These are phyloP conservation scores for Crotalus tigris DNA, from an alignment of 2,113 vertebrate genomes.

Conservation along the genomic window DNA sequence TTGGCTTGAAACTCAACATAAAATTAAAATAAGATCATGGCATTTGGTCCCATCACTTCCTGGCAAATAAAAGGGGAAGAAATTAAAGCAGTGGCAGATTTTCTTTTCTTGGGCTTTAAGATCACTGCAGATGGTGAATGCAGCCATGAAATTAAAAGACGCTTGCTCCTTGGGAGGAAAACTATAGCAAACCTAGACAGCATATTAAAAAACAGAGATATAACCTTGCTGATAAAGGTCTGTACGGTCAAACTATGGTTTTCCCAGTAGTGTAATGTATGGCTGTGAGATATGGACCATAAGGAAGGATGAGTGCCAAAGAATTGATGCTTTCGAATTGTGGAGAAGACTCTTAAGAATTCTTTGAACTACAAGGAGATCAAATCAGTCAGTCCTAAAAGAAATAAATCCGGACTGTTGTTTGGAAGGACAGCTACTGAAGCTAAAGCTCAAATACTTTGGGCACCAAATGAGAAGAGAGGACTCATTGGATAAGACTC, in stretches of 20 bases:
- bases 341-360: neutral
- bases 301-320: neutral
- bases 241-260: neutral
- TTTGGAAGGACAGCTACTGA: neutral
- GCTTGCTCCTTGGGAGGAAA: neutral
- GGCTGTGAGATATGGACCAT: neutral
- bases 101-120: neutral
- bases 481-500: neutral
- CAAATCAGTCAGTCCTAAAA: neutral
- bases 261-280: neutral
- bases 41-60: neutral
- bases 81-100: neutral
- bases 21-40: neutral
- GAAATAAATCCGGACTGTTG: neutral
- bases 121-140: neutral
- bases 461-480: neutral
- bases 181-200: neutral
- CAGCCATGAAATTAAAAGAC: neutral
- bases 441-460: neutral
- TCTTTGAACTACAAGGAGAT: neutral
- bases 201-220: neutral
- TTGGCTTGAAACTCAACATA: neutral
- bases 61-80: neutral
- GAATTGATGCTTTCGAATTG: neutral
- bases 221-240: neutral